Evolutionary conservation across 2,113 vertebrate species (phyloP).

Genomic region (Anolis carolinensis): DNA sequence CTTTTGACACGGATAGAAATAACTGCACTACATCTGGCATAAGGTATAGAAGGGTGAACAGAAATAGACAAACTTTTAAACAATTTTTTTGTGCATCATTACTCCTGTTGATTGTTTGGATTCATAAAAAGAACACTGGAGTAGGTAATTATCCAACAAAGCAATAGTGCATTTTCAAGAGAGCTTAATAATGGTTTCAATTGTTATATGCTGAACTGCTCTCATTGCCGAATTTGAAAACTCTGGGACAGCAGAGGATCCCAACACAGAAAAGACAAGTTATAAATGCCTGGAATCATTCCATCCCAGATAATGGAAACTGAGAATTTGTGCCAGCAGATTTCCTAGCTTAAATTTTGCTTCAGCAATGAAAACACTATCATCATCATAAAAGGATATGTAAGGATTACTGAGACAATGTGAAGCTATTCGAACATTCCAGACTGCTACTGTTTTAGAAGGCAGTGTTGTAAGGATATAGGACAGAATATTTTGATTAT

Average conservation of each 20-base stretch:
- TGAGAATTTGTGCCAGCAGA: background rate
- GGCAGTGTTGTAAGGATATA: background rate
- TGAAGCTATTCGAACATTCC: background rate
- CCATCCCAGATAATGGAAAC: background rate
- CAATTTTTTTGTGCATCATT: background rate
- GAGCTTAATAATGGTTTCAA: background rate
- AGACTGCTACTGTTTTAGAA: background rate
- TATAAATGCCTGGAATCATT: background rate
- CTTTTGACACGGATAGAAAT: constrained; percentile 20
- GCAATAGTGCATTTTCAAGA: background rate
- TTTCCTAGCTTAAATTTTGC: background rate
- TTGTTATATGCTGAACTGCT: background rate
- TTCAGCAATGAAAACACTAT: background rate
- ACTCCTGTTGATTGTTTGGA: background rate
- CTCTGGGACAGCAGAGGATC: too few species aligned
- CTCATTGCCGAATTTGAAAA: background rate
- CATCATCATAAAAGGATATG: background rate
- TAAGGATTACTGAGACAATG: background rate
- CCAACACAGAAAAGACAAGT: background rate
- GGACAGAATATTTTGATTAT: background rate
- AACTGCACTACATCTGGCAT: background rate
- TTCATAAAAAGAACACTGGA: background rate
- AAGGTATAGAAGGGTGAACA: background rate
- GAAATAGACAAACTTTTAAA: background rate
- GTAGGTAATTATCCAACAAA: background rate